Base-by-base conservation (phyloP, 1,140 invertebrate genomes). In the Tribolium castaneum region DNA sequence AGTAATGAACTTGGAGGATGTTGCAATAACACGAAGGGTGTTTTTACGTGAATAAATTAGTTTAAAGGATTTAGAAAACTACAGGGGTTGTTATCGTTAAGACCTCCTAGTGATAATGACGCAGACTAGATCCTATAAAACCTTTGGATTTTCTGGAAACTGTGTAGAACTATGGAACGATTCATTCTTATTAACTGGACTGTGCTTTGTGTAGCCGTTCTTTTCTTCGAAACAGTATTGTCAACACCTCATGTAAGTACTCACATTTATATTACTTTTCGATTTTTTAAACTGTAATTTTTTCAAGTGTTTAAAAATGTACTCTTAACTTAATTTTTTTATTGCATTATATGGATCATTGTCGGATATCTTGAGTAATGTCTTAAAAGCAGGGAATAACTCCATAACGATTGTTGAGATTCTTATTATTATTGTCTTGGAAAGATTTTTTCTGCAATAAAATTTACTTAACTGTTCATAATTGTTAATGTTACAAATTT, bases 41-140 rank as follows among this genome's bases (percentile, higher is more conserved):
- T 10, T 70, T 51, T 14, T 76, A 76, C 59, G 59, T 70, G 62
- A 22, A n/a, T 14, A 14, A 39, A 76, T 76, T 76, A 76, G 30
- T 70, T 70, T 54, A 76, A 76, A 35, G 75, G 59, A 76, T 76
- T 76, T 76, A 54, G 6, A 70, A 76, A 50, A 56, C 80, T 25
- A 77, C 74, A 77, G 80, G 80, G 80, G 80, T 81, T 81, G 80
- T 81, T 79, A 76, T 81, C 35, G 77, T 72, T 45, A 35, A 59
- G 77, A 77, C 80, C 74, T 62, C 80, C 74, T 77, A 75, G 52
- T 59, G 80, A 2, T 66, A 19, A 56, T 74, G 49, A 76, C 77
- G 75, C 39, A 71, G n/a, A 10, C 22, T 52, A 19, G 34, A 71
- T 70, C 16, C 52, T 80, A 80, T 80, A 80, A 78, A 80, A 80